Conservation (phyloP, 2,113 vertebrate genomes). For the Anguilla rostrata region DNA sequence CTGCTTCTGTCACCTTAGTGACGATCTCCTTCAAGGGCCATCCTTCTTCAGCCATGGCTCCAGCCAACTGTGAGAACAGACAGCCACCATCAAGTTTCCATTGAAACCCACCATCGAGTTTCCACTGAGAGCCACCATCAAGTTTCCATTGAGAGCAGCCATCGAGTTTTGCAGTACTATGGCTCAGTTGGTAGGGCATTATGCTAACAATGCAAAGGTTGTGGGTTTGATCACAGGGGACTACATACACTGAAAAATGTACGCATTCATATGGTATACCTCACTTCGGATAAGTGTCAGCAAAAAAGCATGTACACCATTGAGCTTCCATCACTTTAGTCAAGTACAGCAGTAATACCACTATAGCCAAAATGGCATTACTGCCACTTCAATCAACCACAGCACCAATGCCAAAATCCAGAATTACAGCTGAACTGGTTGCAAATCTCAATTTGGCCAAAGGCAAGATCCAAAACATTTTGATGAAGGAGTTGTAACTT, state of each 20-base stretch:
- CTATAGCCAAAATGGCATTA: background rate
- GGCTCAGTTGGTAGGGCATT: no score
- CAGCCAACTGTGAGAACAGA: constrained; percentile 75
- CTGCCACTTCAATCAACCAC: background rate
- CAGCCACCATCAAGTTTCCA: background rate
- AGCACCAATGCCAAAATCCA: background rate
- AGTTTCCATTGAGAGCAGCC: background rate
- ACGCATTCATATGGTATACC: no score
- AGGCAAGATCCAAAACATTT: background rate
- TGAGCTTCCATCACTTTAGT: background rate
- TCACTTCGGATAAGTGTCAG: no score
- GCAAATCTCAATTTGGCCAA: background rate
- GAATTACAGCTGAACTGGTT: background rate
- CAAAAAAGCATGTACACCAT: no score
- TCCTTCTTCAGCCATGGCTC: constrained; percentile 84
- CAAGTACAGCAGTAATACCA: background rate
- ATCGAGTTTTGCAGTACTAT: no score
- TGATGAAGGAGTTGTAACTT: background rate
- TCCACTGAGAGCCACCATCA: no score
- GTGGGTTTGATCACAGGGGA: no score
- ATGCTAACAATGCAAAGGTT: no score
- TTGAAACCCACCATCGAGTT: no score
- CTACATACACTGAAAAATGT: no score
- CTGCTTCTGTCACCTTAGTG: constrained; percentile 54
- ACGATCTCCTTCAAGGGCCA: constrained; percentile 76